Base-by-base conservation (phyloP, 2,113 vertebrate species). In the rat (Rattus norvegicus) region DNA sequence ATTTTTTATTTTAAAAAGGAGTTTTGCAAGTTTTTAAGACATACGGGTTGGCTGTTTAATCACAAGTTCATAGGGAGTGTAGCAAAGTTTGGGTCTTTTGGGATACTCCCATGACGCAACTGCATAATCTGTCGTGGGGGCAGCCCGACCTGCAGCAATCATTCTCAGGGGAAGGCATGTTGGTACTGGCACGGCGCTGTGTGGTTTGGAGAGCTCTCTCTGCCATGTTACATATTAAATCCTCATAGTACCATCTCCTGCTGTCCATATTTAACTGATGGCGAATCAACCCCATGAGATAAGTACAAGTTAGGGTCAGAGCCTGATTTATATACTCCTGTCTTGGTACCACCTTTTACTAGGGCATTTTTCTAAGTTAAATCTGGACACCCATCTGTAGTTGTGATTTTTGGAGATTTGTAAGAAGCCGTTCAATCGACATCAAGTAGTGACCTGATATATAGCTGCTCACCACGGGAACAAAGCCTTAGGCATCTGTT, bases 1-100 rank as follows among this genome's bases (percentile, higher is more conserved):
- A 17, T 95, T 94, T 94, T 43, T 95, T 56, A 69, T 77, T 96
- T 92, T 80, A 54, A 20, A 72, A 16, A 81, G 33, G 39, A 90
- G 13, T 72, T 69, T 22, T 77, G 16, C 59, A 92, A 70, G 7
- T 33, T 75, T 83, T 30, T 70, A 59, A 14, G 47, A 19, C 30
- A 12, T n/a, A 61, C 33, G 0, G 36, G 28, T 77, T 92, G 61
- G 56, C 12, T 79, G 11, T 81, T 81, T 73, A 69, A 20, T 95
- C 13, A 26, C 30, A 5, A 59, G 3, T 72, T 87, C 70, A 36
- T 24, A 39, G 36, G 61, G 39, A 87, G 56, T 54, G 67, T 47
- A 89, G 1, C 70, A 69, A 49, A 14, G 28, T 20, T 3, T 26
- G 13, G 84, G 67, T 80, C n/a, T 54, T 63, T 77, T 65, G 91